Evolutionary conservation across 1,140 invertebrate genomes (phyloP).

Genomic region (Colletes latitarsis): DNA sequence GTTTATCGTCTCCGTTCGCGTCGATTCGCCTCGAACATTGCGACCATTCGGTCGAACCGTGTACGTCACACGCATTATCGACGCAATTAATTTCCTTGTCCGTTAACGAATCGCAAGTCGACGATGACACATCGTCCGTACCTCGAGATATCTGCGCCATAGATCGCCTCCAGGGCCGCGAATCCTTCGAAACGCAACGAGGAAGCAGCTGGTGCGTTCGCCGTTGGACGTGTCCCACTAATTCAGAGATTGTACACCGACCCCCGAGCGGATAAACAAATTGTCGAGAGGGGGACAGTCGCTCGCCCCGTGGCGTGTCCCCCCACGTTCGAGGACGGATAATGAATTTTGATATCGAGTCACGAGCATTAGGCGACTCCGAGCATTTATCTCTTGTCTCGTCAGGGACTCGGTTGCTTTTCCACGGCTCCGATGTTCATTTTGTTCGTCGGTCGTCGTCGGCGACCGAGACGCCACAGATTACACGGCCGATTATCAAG

Average conservation of each 20-base stretch:
- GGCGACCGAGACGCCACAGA: background rate
- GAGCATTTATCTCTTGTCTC: conserved; percentile 13
- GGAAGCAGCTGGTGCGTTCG: background rate
- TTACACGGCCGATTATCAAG: conserved; percentile 15
- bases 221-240: conserved; percentile 15
- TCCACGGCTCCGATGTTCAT: background rate
- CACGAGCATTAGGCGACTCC: conserved; percentile 4
- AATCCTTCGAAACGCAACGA: conserved; percentile 6
- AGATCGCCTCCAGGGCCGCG: background rate
- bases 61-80: conserved; percentile 43
- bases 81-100: conserved; percentile 36
- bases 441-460: background rate
- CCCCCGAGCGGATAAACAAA: conserved; percentile 50
- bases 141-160: background rate
- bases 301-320: background rate
- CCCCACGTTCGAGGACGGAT: background rate
- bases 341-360: conserved; percentile 31
- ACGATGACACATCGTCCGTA: background rate
- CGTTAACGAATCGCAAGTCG: background rate
- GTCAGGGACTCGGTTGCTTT: background rate
- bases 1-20: no score
- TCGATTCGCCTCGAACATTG: no score
- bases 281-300: conserved; percentile 21
- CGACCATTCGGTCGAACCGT: background rate
- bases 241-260: conserved; percentile 33